Evolutionary conservation across 2,797 vertebrate genomes (phyloP), one percentile per base, ranked within the genome.

Genomic region (Gephyroberyx darwinii): DNA sequence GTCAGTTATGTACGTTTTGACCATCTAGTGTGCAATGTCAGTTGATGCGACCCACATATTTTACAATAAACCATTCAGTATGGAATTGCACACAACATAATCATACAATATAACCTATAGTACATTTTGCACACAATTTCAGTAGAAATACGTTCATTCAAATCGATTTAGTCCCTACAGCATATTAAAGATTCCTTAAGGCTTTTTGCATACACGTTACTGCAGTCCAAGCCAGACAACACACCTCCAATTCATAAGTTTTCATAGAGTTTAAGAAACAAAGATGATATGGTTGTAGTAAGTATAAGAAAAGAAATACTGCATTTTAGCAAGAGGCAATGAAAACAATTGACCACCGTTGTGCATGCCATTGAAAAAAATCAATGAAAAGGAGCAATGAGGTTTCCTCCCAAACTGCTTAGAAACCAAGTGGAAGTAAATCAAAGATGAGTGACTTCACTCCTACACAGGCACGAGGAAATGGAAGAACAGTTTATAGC

Each of bases 401-500:
- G 20, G 51, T 74, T 75, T 83, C 54, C 80, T 82, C 70, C 75
- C 69, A 45, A 66, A 59, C 75, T 62, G 48, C 53, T 68, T 41
- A 57, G 52, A 78, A 71, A 74, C 58, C 53, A 58, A 17, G 14
- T 56, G 33, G 26, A 83, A 65, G 55, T 67, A 69, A 62, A 83
- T 62, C 65, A 63, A 43, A 69, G 77, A 81, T 78, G 65, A 86
- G 75, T 10, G 45, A 75, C 52, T 61, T 73, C 35, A 60, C 84
- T 81, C 71, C 16, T 71, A 83, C 83, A 87, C 88, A 92, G 91
- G 89, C 90, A 93, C 88, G 82, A 84, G 67, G 54, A 90, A 90
- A 84, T 90, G 89, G 90, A 93, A 92, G 87, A 92, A 91, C 89
- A 82, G 80, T 77, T 86, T 57, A 47, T 69, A 71, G 75, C 70